phyloP scores from a whole-genome alignment of 2,888 invertebrate species.

The Acanthoscelides obtectus region DNA sequence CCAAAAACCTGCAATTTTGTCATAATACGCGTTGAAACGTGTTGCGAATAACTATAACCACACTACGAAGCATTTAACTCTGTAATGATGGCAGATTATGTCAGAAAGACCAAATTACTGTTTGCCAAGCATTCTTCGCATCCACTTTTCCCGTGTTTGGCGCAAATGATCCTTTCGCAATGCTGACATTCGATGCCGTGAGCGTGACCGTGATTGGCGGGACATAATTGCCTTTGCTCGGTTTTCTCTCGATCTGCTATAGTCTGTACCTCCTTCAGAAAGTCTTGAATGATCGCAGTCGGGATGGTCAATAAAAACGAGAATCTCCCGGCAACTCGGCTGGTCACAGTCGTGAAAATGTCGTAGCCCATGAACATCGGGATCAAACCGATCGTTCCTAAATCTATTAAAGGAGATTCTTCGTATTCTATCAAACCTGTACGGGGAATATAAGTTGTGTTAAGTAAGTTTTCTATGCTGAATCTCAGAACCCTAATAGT shows the following conservation, averaged over 20 bases:
- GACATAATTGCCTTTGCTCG: not conserved
- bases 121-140: constrained; percentile 16
- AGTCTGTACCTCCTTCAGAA: not conserved
- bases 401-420: constrained; percentile 1
- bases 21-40: too few relatives aligned
- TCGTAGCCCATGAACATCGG: constrained; percentile 17
- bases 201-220: not conserved
- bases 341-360: not conserved
- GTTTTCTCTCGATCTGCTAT: not conserved
- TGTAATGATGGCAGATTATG: not conserved
- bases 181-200: constrained; percentile 6
- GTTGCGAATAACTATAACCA: too few relatives aligned
- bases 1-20: too few relatives aligned
- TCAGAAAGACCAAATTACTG: constrained; percentile 15
- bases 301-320: not conserved
- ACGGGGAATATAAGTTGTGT: not conserved
- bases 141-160: constrained; percentile 16
- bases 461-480: not conserved
- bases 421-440: not conserved
- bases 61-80: too few relatives aligned
- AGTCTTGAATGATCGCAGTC: not conserved
- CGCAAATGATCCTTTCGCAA: constrained; percentile 17
- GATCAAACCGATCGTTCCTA: constrained; percentile 13
- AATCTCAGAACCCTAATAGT: not conserved
- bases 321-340: not conserved